Conservation (phyloP, 2,888 invertebrate species). For the Leptopterna dolabrata region DNA sequence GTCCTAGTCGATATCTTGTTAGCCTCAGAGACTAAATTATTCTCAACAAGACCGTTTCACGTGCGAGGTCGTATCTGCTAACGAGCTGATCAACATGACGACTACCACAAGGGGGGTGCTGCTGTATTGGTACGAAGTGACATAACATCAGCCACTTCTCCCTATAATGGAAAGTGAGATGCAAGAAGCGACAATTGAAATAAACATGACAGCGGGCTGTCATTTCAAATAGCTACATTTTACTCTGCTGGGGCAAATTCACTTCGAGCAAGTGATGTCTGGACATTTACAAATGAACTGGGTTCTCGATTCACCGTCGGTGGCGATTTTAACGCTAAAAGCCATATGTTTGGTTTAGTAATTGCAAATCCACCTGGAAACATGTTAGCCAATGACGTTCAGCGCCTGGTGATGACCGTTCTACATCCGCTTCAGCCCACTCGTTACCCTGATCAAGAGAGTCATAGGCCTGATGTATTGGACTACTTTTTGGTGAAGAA, state of each 20-base stretch:
- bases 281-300: constrained; percentile 3
- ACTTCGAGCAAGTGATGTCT: constrained; percentile 13
- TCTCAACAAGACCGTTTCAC: background rate
- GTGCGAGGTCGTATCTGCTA: background rate
- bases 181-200: constrained; percentile 17
- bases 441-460: constrained; percentile 12
- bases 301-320: constrained; percentile 21
- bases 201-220: background rate
- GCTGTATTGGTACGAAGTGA: background rate
- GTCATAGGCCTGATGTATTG: constrained; percentile 13
- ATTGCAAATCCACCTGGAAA: constrained; percentile 7
- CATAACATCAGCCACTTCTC: constrained; percentile 15
- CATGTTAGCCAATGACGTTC: constrained; percentile 1
- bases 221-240: constrained; percentile 15
- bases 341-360: background rate
- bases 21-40: constrained; percentile 29
- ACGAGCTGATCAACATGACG: constrained; percentile 16
- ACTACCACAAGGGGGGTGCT: constrained; percentile 8
- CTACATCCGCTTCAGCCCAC: constrained; percentile 25
- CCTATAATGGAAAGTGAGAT: background rate
- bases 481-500: constrained; percentile 23
- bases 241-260: constrained; percentile 32
- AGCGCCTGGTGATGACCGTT: background rate
- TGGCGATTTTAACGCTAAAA: constrained; percentile 35
- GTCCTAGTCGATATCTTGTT: constrained; percentile 19